phyloP scores from a whole-genome alignment of 2,113 vertebrate genomes.

The Galbula dea region DNA sequence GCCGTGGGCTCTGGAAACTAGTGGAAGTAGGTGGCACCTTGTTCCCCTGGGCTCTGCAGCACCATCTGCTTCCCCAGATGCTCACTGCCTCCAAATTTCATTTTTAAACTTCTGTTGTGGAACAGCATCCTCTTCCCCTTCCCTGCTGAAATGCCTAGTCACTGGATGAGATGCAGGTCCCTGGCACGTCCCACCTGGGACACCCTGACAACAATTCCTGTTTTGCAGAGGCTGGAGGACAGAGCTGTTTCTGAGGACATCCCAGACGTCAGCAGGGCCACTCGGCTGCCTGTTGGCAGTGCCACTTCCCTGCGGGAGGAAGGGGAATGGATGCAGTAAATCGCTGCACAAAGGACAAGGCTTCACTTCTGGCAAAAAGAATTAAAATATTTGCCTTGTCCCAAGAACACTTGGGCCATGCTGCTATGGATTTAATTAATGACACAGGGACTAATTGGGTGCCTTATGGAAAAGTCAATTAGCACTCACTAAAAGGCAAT shows the following conservation, averaged over 20 bases:
- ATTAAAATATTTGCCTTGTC: neutral
- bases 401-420: neutral
- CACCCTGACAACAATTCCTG: neutral
- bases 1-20: neutral
- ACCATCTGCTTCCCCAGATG: neutral
- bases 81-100: neutral
- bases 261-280: neutral
- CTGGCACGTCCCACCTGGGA: neutral
- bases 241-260: neutral
- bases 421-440: neutral
- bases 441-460: neutral
- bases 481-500: neutral
- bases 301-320: neutral
- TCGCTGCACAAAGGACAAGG: neutral
- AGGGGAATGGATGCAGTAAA: neutral
- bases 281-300: neutral
- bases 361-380: neutral
- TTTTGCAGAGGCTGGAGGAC: neutral
- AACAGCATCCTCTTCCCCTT: neutral
- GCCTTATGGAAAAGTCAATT: constrained; percentile 2
- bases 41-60: neutral
- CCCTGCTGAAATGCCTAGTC: neutral
- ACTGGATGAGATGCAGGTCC: fast-evolving
- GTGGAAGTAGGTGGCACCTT: neutral
- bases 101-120: neutral